Conservation (phyloP, 2,888 invertebrate species). For the Shargacucullia verbasci region DNA sequence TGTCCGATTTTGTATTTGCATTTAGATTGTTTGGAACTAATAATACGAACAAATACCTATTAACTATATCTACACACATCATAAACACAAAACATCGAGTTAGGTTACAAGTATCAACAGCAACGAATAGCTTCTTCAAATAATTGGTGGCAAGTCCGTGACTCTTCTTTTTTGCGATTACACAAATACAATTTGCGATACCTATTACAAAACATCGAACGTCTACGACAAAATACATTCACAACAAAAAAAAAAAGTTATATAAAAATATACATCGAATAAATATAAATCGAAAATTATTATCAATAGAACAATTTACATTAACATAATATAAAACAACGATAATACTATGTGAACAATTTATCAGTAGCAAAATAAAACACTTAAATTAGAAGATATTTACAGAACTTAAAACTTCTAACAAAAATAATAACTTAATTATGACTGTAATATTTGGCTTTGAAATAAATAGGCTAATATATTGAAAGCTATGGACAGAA, state of each 20-base stretch:
- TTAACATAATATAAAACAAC: conserved; percentile 84
- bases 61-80: conserved; percentile 66
- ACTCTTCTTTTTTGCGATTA: conserved; percentile 60
- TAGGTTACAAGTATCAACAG: conserved; percentile 50
- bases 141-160: conserved; percentile 74
- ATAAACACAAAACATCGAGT: conserved; percentile 54
- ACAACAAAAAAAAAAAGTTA: conserved; percentile 77
- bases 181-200: conserved; percentile 49
- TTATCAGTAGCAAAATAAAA: conserved; percentile 80
- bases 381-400: conserved; percentile 82
- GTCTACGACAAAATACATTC: conserved; percentile 73
- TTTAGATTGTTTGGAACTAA: conserved; percentile 68
- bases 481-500: conserved; percentile 83
- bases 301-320: conserved; percentile 80
- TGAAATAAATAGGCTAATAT: conserved; percentile 88
- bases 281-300: conserved; percentile 81
- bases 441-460: conserved; percentile 89
- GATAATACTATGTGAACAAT: conserved; percentile 85
- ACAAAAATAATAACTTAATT: conserved; percentile 82
- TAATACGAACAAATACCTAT: conserved; percentile 66
- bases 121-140: conserved; percentile 53
- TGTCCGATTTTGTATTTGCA: conserved; percentile 66
- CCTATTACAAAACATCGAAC: conserved; percentile 68
- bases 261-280: conserved; percentile 84
- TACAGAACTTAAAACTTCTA: conserved; percentile 86